Base-by-base conservation (phyloP, 1,140 invertebrate species). In the Drosophila pruinosa region DNA sequence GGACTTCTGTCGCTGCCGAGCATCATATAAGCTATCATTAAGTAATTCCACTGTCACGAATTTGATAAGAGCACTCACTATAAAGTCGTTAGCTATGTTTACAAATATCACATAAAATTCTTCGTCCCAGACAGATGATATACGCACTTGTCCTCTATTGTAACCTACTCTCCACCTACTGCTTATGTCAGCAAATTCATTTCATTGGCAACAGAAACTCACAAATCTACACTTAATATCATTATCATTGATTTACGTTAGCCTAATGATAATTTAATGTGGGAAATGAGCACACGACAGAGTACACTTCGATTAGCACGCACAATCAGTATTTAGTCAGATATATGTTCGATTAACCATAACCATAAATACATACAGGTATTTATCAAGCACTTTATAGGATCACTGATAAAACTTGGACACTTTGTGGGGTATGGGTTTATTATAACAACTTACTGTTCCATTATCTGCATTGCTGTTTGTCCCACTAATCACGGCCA, bases 401-500 rank as follows among this genome's bases (percentile, higher is more conserved):
- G 2, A 36, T 7, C 1, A 22, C 59, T 70, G 67, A 70, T 70
- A 70, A 64, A 38, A 36, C 8, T 4, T 3, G 15, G 3, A 21
- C 36, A 71, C 57, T 54, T 54, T 31, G 59, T 62, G 34, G 52
- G 56, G 62, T 39, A 14, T 22, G 8, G 17, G 36, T 24, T 8
- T 21, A 12, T 36, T 14, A 45, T 38, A 21, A 45, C 39, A 68
- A 82, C 78, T 82, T 82, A 82, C 78, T 39, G 70, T 54, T 71
- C 72, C 79, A 36, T 67, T 65, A 41, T 69, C 59, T 67, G 28
- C 7, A 47, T 54, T 54, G 26, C 39, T 52, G 3, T 8, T 50
- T 45, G 79, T 17, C 43, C 75, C 78, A 48, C 63, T 82, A 65
- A 78, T 78, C 63, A 64, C 79, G 31, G 70, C 48, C 36, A 82